Percentiles rank a stretch among this genome's conserved stretches.
phyloP scores from a whole-genome alignment of 2,113 vertebrate genomes.

The Oreamnos americanus region DNA sequence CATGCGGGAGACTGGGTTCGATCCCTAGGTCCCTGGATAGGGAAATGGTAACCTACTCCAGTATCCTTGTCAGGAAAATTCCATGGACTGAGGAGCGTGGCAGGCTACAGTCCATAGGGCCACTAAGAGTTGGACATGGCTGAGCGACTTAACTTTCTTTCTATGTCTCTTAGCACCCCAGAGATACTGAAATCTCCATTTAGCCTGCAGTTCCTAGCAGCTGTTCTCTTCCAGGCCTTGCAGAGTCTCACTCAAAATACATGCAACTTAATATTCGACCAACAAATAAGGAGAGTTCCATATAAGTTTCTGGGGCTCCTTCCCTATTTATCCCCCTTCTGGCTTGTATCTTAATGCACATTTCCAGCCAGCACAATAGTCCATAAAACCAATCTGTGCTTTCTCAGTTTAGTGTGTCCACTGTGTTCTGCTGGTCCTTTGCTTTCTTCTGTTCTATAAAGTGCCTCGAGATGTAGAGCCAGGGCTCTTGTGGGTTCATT shows the following conservation, averaged over 20 bases:
- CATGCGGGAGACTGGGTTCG: rapidly evolving
- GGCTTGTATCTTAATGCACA: background rate
- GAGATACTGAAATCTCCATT: background rate
- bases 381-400: background rate
- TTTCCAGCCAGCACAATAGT: background rate
- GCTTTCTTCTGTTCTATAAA: background rate
- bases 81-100: background rate
- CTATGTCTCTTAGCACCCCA: background rate
- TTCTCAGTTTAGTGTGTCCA: background rate
- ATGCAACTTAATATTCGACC: background rate
- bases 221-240: background rate
- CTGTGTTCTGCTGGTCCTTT: background rate
- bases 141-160: background rate
- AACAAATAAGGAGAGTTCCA: background rate
- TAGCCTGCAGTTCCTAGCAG: background rate
- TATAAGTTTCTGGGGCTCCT: background rate
- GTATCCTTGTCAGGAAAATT: background rate
- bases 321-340: background rate
- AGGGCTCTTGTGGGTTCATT: background rate
- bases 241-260: background rate
- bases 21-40: background rate
- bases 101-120: background rate
- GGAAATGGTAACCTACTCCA: background rate
- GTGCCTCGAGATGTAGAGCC: background rate
- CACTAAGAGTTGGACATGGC: background rate